Evolutionary conservation across 1,140 invertebrate species (phyloP).

Genomic region (Reticulitermes speratus): DNA sequence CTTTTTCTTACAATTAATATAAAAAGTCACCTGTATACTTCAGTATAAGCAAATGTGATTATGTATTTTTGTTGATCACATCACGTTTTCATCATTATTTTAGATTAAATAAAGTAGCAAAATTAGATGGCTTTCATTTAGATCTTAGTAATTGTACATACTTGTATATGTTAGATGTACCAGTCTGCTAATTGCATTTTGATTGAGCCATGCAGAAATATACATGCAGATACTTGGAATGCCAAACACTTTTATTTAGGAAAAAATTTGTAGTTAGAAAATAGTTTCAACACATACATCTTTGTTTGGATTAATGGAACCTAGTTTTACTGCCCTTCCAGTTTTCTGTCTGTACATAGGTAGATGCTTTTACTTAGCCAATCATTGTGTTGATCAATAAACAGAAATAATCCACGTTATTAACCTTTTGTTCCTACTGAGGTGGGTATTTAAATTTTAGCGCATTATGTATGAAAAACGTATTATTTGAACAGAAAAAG

Average conservation of each 20-base stretch:
- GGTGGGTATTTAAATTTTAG: too few species aligned
- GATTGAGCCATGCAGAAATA: slow-evolving; percentile 11
- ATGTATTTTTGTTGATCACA: not conserved
- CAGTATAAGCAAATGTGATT: not conserved
- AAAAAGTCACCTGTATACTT: not conserved
- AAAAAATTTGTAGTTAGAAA: not conserved
- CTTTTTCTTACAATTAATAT: slow-evolving; percentile 3
- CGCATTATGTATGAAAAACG: too few species aligned
- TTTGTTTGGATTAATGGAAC: not conserved
- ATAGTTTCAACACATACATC: not conserved
- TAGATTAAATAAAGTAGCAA: not conserved
- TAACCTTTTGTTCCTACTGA: not conserved
- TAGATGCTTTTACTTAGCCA: not conserved
- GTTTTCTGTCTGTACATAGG: slow-evolving; percentile 11
- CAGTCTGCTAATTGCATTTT: slow-evolving; percentile 24
- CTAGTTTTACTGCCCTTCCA: not conserved
- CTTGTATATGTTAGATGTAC: slow-evolving; percentile 24
- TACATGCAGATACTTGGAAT: not conserved
- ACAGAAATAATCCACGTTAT: slow-evolving; percentile 5
- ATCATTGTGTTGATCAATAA: not conserved
- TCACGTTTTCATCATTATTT: not conserved
- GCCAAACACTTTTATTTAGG: not conserved
- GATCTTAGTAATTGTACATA: slow-evolving; percentile 2
- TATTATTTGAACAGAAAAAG: too few species aligned
- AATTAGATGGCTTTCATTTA: slow-evolving; percentile 11